These are phyloP conservation scores for Erebia aethiops DNA, from an alignment of 2,888 invertebrate genomes.

Conservation along the genomic window DNA sequence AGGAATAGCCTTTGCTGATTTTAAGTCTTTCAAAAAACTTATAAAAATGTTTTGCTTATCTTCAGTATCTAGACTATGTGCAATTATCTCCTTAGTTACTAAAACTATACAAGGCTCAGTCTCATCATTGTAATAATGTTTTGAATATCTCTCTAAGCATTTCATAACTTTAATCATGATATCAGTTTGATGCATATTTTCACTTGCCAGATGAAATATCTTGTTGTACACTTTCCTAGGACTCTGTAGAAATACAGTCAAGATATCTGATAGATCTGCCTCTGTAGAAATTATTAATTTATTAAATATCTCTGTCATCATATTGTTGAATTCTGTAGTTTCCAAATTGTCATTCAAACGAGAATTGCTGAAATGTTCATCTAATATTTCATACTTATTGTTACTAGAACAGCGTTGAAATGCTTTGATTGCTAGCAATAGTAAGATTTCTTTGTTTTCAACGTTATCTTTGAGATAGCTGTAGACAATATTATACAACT, in stretches of 20 bases:
- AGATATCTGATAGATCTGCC: constrained; percentile 57
- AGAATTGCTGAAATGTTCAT: constrained; percentile 56
- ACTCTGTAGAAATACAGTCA: constrained; percentile 66
- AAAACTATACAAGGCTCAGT: constrained; percentile 63
- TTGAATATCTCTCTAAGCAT: constrained; percentile 57
- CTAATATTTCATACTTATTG: constrained; percentile 56
- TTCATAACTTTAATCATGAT: constrained; percentile 66
- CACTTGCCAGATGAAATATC: constrained; percentile 62
- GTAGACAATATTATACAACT: constrained; percentile 53
- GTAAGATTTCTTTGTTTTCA: constrained; percentile 49
- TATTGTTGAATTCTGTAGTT: constrained; percentile 51
- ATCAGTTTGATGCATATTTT: constrained; percentile 59
- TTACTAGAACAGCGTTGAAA: constrained; percentile 55
- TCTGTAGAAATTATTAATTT: constrained; percentile 59
- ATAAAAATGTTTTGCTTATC: constrained; percentile 56
- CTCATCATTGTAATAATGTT: constrained; percentile 62
- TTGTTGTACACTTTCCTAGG: constrained; percentile 61
- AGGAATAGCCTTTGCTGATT: constrained; percentile 53
- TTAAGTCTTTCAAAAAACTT: constrained; percentile 60
- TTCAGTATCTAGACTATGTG: constrained; percentile 52
- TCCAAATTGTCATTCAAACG: constrained; percentile 53
- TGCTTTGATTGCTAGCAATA: constrained; percentile 53
- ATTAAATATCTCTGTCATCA: constrained; percentile 66
- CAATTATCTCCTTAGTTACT: constrained; percentile 53
- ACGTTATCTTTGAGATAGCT: constrained; percentile 46